These are phyloP conservation scores for Hirtodrosophila histrioides DNA, from an alignment of 2,888 invertebrate genomes.

Conservation along the genomic window DNA sequence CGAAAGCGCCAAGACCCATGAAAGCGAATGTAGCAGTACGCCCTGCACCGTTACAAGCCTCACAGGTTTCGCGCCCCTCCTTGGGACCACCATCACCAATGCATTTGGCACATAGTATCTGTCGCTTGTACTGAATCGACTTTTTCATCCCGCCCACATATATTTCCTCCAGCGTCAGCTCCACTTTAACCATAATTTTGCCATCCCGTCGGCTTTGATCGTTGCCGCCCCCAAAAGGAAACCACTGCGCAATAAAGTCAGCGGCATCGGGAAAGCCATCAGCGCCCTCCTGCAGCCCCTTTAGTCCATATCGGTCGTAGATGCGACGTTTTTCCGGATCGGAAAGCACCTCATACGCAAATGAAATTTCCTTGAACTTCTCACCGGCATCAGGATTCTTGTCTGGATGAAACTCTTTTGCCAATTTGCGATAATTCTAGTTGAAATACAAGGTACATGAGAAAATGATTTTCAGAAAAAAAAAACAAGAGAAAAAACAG, in stretches of 20 bases:
- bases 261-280: constrained; percentile 84
- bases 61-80: constrained; percentile 65
- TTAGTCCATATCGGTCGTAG: constrained; percentile 94
- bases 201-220: constrained; percentile 85
- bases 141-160: constrained; percentile 93
- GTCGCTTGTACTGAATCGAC: constrained; percentile 77
- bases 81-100: constrained; percentile 81
- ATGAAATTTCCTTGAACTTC: constrained; percentile 97
- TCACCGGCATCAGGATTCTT: constrained; percentile 96
- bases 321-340: constrained; percentile 93
- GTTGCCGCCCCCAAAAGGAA: constrained; percentile 86
- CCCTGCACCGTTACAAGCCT: constrained; percentile 82
- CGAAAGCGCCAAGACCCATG: constrained; percentile 84
- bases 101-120: constrained; percentile 78
- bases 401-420: constrained; percentile 97
- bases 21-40: constrained; percentile 78
- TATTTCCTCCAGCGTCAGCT: constrained; percentile 94
- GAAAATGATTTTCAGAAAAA: background rate
- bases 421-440: constrained; percentile 95
- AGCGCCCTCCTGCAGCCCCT: constrained; percentile 93
- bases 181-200: constrained; percentile 92
- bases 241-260: constrained; percentile 89
- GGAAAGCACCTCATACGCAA: constrained; percentile 96
- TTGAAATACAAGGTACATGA: background rate
- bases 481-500: background rate